phyloP scores from a whole-genome alignment of 2,797 vertebrate species.

The Notolepis coatsorum region DNA sequence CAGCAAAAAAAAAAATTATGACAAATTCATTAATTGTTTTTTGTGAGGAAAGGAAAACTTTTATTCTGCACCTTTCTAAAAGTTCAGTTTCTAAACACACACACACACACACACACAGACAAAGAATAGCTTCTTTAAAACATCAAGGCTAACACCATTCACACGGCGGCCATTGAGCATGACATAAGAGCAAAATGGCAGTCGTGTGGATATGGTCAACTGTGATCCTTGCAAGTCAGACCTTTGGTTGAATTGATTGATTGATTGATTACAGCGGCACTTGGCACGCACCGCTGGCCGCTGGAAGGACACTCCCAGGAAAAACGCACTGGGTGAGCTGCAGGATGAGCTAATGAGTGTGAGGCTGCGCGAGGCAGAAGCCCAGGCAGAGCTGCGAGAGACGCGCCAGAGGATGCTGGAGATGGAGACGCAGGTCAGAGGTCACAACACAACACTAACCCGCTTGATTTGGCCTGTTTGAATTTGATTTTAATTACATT shows the following conservation, averaged over 20 bases:
- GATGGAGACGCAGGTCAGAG: conserved; percentile 93
- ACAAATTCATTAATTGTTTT: too few relatives aligned
- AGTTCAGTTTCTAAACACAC: too few relatives aligned
- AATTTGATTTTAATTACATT: background rate
- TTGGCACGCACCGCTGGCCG: conserved; percentile 90
- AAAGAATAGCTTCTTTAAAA: too few relatives aligned
- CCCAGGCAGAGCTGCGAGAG: conserved; percentile 92
- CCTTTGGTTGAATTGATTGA: background rate
- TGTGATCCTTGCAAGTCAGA: too few relatives aligned
- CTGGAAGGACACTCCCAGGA: conserved; percentile 94
- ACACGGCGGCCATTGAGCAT: too few relatives aligned
- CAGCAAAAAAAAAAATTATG: too few relatives aligned
- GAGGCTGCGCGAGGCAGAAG: conserved; percentile 93
- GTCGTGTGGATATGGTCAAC: too few relatives aligned
- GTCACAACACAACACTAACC: background rate
- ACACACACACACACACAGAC: too few relatives aligned
- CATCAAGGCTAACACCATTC: too few relatives aligned
- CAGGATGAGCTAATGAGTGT: conserved; percentile 98
- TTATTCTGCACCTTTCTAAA: too few relatives aligned
- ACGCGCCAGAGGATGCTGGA: conserved; percentile 94
- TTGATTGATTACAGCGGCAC: conserved; percentile 84
- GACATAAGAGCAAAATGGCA: too few relatives aligned
- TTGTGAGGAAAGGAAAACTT: too few relatives aligned
- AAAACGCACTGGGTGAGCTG: conserved; percentile 90
- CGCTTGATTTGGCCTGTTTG: background rate